Evolutionary conservation across 2,113 vertebrate species (phyloP).

Genomic region (Eptesicus fuscus): DNA sequence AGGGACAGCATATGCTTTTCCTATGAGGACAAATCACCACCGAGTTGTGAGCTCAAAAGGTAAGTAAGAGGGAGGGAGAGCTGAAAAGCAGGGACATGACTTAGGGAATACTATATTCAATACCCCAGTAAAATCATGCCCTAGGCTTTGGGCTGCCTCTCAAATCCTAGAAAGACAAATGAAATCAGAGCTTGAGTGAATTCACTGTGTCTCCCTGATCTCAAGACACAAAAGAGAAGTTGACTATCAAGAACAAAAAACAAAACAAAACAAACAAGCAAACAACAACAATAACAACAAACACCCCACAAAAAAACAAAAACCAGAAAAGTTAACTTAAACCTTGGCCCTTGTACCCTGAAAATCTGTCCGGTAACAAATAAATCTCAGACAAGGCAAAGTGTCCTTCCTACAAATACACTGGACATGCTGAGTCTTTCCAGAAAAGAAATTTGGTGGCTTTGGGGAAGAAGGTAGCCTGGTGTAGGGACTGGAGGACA

Average conservation of each 20-base stretch:
- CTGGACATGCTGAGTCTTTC: neutral
- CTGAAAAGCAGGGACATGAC: neutral
- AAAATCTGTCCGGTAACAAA: neutral
- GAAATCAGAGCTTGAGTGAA: neutral
- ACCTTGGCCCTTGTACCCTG: neutral
- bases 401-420: neutral
- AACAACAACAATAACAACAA: too few species aligned
- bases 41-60: neutral
- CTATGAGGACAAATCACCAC: neutral
- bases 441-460: too few species aligned
- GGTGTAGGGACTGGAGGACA: neutral
- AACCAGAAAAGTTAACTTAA: neutral
- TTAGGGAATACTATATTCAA: too few species aligned
- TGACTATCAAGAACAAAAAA: neutral
- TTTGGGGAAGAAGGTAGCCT: neutral
- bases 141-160: neutral
- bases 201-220: neutral
- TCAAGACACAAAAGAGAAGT: neutral
- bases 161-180: neutral
- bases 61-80: neutral
- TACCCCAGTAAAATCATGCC: neutral
- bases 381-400: neutral
- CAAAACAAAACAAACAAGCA: too few species aligned
- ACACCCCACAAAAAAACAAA: too few species aligned
- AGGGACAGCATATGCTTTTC: neutral